phyloP scores from a whole-genome alignment of 2,888 invertebrate genomes.

The Schizaphis graminum region DNA sequence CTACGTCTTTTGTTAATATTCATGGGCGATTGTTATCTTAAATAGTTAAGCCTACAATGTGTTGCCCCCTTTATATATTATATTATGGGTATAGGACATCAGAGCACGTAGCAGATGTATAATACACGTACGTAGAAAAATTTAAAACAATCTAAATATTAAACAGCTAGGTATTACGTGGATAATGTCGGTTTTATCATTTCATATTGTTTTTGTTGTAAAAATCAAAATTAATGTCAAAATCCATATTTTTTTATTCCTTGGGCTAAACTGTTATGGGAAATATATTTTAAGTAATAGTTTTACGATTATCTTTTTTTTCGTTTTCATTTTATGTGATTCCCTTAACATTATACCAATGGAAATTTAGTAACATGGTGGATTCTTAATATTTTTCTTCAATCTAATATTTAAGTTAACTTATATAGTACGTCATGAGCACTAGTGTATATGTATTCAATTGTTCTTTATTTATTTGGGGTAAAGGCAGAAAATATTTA shows the following conservation, averaged over 20 bases:
- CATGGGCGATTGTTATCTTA: too few relatives aligned
- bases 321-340: background rate
- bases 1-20: too few relatives aligned
- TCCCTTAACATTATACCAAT: background rate
- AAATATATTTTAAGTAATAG: background rate
- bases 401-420: background rate
- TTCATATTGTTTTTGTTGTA: background rate
- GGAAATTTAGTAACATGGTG: background rate
- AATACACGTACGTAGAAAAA: background rate
- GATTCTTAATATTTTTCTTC: background rate
- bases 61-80: too few relatives aligned
- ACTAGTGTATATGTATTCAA: background rate
- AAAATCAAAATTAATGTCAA: background rate
- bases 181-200: background rate
- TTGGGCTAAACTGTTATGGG: background rate
- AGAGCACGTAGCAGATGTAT: too few relatives aligned
- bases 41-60: too few relatives aligned
- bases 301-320: background rate
- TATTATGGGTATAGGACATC: too few relatives aligned
- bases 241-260: background rate
- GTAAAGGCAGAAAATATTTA: background rate
- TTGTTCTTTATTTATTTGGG: background rate
- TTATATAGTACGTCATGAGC: background rate
- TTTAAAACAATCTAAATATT: background rate
- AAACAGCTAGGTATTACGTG: background rate